A percentile compares a stretch with the other conserved stretches of the same genome.
Evolutionary conservation across 2,113 vertebrate genomes (phyloP).

Genomic region (Bothrops jararaca): DNA sequence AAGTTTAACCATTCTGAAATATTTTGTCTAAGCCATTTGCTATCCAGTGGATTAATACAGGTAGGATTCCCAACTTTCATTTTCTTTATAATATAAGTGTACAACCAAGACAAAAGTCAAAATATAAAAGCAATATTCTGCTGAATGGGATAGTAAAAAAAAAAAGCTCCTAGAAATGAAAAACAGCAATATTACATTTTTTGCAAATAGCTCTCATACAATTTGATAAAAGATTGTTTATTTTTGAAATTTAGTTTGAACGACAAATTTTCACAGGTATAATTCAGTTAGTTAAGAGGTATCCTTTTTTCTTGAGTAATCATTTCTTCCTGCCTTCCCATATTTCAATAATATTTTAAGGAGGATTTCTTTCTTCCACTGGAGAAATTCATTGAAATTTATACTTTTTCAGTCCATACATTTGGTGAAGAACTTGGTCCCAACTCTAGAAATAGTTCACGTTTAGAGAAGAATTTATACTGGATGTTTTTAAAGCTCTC

Average conservation of each 20-base stretch:
- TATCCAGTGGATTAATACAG: neutral
- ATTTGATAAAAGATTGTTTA: neutral
- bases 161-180: neutral
- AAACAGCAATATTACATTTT: neutral
- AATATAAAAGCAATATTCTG: neutral
- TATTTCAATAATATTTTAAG: neutral
- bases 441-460: neutral
- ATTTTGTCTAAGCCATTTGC: neutral
- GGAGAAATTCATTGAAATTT: neutral
- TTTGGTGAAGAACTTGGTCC: neutral
- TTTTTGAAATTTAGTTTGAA: neutral
- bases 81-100: neutral
- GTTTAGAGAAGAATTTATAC: neutral
- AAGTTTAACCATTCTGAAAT: neutral
- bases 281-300: neutral
- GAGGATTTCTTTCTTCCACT: neutral
- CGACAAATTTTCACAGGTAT: neutral
- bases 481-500: neutral
- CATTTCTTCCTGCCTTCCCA: neutral
- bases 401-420: neutral
- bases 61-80: neutral
- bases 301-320: neutral
- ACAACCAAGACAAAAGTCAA: neutral
- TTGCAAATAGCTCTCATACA: neutral
- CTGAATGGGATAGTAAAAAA: neutral